Base-by-base conservation (phyloP, 2,113 vertebrate species). In the Pampusana beccarii region DNA sequence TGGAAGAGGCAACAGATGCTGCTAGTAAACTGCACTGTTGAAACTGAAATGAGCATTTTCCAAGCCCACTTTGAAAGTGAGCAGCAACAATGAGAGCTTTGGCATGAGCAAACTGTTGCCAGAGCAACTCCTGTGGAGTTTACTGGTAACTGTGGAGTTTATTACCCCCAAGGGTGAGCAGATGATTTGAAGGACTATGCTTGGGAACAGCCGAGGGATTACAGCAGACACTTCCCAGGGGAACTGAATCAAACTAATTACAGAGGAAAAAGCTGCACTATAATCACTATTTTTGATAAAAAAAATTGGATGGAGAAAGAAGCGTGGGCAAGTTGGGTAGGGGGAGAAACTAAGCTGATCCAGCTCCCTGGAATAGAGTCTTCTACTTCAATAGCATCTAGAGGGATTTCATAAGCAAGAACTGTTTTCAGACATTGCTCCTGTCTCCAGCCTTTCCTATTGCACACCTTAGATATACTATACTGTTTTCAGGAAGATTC, bases 191-290 rank as follows among this genome's bases (percentile, higher is more conserved):
- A 93, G 77, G 46, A 84, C 53, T 80, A 0, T 18, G 9, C 34
- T 4, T 57, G 56, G 40, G 42, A 58, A 80, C 23, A 69, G 67
- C 60, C 69, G 40, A 71, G 48, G 38, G 40, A 78, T 79, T 67
- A 42, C n/a, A 90, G n/a, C 73, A 88, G 57, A 65, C 4, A 16
- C 33, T 20, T 88, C 91, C 71, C 6, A 3, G 67, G 51, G 42
- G 66, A 94, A 80, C 17, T 46, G 18, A 50, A 86, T 72, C 53
- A 91, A 72, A 92, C 54, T 84, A 93, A 88, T 90, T 61, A 77
- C 54, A 96, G 21, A 66, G 44, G 33, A 78, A 92, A 78, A 9
- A 79, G 10, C 18, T 71, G 60, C 44, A 65, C n/a, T 80, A 34
- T 54, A 88, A 78, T 42, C 8, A 29, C 24, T 67, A 34, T 19